These are phyloP conservation scores for Pelochelys cantorii DNA, from an alignment of 2,797 vertebrate species.

Conservation along the genomic window DNA sequence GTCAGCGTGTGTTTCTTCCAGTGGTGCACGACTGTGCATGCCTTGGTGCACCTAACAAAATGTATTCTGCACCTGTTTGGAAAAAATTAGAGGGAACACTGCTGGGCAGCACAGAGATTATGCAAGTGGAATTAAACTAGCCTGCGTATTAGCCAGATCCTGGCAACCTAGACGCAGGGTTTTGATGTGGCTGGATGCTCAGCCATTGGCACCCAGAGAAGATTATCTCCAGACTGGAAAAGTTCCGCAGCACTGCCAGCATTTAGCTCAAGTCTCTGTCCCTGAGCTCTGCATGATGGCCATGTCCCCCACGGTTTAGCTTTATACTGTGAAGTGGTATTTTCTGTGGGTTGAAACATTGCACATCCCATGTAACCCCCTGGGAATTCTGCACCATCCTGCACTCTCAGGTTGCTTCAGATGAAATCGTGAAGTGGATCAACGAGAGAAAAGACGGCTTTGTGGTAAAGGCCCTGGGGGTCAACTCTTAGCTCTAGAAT, in stretches of 20 bases:
- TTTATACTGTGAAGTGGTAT: not conserved
- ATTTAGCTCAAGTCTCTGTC: not conserved
- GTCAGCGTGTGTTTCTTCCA: no score
- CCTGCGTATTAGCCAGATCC: not conserved
- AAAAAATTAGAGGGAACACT: no score
- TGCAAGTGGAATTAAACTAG: not conserved
- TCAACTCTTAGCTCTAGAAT: not conserved
- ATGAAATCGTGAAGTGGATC: not conserved
- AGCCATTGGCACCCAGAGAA: not conserved
- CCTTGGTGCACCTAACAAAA: no score
- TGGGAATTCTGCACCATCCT: not conserved
- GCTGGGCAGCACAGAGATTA: not conserved
- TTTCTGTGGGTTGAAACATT: not conserved
- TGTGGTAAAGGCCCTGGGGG: not conserved
- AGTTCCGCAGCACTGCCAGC: not conserved
- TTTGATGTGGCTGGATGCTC: not conserved
- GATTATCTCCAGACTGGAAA: not conserved
- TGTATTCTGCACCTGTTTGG: no score
- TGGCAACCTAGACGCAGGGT: not conserved
- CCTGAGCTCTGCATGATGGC: not conserved
- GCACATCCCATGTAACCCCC: not conserved
- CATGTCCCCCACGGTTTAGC: not conserved
- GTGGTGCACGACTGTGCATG: no score
- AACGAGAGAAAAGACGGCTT: not conserved
- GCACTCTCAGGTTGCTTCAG: not conserved